Conservation (phyloP, 2,113 vertebrate genomes). For the Upupa epops region DNA sequence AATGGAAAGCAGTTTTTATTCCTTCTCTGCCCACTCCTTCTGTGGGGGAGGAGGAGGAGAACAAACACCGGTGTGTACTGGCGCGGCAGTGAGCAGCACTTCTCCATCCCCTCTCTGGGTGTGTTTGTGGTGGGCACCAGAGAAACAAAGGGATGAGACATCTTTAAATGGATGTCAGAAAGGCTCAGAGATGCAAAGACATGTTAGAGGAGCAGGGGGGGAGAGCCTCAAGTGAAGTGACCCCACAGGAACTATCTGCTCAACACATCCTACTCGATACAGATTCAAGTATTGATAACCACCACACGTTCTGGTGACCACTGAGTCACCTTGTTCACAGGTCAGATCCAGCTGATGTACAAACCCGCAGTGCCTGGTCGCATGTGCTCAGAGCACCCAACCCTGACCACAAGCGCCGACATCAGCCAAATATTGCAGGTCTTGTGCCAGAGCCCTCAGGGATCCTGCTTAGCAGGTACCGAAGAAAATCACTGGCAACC, state of each 20-base stretch:
- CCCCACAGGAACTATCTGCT: not conserved
- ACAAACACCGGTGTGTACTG: not conserved
- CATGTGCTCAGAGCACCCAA: not conserved
- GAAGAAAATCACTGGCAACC: conserved; percentile 18
- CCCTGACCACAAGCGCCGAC: not conserved
- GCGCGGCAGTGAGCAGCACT: not conserved
- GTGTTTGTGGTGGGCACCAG: rapidly evolving
- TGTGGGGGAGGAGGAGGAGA: not conserved
- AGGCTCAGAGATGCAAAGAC: not conserved
- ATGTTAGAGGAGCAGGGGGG: not conserved
- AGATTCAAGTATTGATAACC: not conserved
- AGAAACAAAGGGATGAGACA: not conserved
- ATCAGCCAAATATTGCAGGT: not conserved
- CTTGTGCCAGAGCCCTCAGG: rapidly evolving
- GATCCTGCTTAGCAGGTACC: not conserved
- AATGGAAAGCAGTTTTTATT: conserved; percentile 13
- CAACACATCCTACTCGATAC: not conserved
- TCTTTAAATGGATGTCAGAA: rapidly evolving
- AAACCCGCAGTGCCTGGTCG: not conserved
- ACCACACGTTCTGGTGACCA: rapidly evolving
- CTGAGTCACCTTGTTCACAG: not conserved
- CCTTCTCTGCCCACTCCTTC: not conserved
- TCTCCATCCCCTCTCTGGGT: not conserved
- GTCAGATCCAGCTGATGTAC: not conserved
- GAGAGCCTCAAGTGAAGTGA: not conserved